Evolutionary conservation across 2,113 vertebrate genomes (phyloP), one percentile per base, ranked within the genome.

Genomic region (Halcyon senegalensis): DNA sequence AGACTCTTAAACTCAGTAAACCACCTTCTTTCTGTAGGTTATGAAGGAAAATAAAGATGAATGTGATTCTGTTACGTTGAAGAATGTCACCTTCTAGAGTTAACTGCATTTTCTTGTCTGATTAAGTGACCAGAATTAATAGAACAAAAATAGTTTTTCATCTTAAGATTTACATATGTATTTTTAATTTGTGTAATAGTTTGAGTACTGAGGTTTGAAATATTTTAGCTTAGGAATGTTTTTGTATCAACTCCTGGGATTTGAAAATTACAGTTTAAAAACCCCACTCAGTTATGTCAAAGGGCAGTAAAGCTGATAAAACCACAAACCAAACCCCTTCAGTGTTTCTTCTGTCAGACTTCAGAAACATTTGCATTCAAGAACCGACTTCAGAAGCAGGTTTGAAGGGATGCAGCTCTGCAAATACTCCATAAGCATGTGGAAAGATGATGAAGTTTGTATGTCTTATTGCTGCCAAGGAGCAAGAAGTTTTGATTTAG

Each of bases 321-420:
- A 31, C 13, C 14, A 15, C 35, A 9, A 53, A 5, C 17, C 30
- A 4, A 0, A 0, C 5, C 31, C 53, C 16, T 17, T 39, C 68
- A 33, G 15, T 28, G 11, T 35, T 89, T 59, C 16, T n/a, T 60
- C 63, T 43, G 5, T 43, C 18, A 81, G 30, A 23, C 7, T 70
- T 19, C 2, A 37, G 30, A 59, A 30, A 16, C 19, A 3, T 43
- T 76, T 60, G 30, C 8, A 21, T 69, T 75, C 30, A 35, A 30
- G 39, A 28, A 18, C 8, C 0, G 4, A 60, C 46, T 66, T 59
- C 13, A 68, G 69, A 44, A 86, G 41, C 25, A 68, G 48, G 4
- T 37, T 55, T 73, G 55, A 87, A 59, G 80, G 16, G 73, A 33
- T 27, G 43, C 13, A 68, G 31, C 10, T 76, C 31, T 86, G 43